These are phyloP conservation scores for human DNA, from an alignment of 2,113 vertebrate genomes.

Conservation along the genomic window GRCh38 chr2:119656501-119657000, in stretches of 20 bases:
- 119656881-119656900: neutral
- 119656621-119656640: constrained; percentile 40
- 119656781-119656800: accelerated
- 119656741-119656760: neutral
- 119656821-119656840: neutral
- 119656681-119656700: neutral
- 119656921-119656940: neutral
- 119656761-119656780: neutral
- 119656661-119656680: neutral
- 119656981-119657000: neutral
- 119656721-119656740: neutral
- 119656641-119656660: neutral
- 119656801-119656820: neutral
- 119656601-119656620: neutral
- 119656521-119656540: neutral
- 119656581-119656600: neutral
- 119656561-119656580: constrained; percentile 4
- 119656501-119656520: neutral
- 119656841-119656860: accelerated
- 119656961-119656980: neutral
- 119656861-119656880: neutral
- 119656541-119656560: neutral
- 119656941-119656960: neutral
- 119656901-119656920: neutral
- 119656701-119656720: neutral